phyloP scores from a whole-genome alignment of 92 coral and sea anemone species.

The Phymanthus crucifer region DNA sequence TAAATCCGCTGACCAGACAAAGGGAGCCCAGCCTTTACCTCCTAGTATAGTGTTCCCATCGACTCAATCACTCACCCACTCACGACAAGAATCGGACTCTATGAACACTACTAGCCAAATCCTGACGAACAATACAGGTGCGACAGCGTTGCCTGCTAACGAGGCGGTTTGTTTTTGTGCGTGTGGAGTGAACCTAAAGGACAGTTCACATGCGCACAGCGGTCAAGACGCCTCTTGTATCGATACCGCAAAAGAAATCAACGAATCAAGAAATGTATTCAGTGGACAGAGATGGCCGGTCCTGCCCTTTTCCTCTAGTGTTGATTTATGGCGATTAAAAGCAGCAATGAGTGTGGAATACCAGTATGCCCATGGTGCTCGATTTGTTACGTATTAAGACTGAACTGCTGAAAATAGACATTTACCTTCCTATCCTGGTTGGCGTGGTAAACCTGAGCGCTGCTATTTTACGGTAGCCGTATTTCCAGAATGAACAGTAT shows the following conservation, averaged over 20 bases:
- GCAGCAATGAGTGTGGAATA: constrained; percentile 21
- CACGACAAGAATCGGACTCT: background rate
- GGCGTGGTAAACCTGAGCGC: background rate
- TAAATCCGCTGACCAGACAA: background rate
- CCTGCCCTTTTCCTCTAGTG: constrained; percentile 63
- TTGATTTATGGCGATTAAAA: constrained; percentile 70
- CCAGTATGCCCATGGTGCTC: background rate
- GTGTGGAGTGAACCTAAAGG: background rate
- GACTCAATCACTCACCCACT: background rate
- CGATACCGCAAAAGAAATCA: constrained; percentile 3
- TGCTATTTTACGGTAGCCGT: background rate
- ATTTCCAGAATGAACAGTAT: background rate
- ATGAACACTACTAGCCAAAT: background rate
- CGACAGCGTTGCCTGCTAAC: background rate
- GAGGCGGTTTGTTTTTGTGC: background rate
- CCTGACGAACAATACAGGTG: background rate
- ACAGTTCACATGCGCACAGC: background rate
- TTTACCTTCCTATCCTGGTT: background rate
- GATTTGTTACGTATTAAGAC: background rate
- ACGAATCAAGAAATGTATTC: background rate
- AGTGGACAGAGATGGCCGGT: constrained; percentile 1
- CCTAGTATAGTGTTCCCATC: constrained; percentile 52
- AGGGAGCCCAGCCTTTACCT: constrained; percentile 38
- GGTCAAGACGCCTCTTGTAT: constrained; percentile 9
- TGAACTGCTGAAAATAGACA: background rate